A percentile compares a stretch with the other conserved stretches of the same genome.
phyloP scores from a whole-genome alignment of 2,797 vertebrate species.

The Crocodylus rhombifer region DNA sequence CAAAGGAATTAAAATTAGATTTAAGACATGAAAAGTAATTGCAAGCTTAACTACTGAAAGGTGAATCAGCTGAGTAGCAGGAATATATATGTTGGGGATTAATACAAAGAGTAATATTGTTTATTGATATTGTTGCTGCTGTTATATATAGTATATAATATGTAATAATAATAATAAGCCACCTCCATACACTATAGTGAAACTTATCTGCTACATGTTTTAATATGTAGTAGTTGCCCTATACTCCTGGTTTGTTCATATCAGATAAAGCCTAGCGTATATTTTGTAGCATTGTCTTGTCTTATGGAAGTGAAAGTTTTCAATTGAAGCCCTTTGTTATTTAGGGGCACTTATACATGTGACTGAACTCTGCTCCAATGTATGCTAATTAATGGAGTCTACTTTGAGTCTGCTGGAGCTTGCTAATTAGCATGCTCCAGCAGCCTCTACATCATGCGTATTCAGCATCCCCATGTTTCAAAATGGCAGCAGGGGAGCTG shows the following conservation, averaged over 20 bases:
- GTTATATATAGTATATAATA: background rate
- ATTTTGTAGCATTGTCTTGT: background rate
- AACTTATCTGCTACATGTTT: background rate
- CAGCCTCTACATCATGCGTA: too few relatives aligned
- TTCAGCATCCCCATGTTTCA: too few relatives aligned
- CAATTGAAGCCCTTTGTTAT: background rate
- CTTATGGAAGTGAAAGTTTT: background rate
- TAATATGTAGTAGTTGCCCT: background rate
- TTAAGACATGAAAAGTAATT: background rate
- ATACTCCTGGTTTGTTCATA: fast-evolving
- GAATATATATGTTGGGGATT: too few relatives aligned
- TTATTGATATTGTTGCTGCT: background rate
- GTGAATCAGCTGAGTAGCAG: background rate
- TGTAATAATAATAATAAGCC: background rate
- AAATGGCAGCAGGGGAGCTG: too few relatives aligned
- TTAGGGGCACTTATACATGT: background rate
- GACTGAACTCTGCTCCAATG: too few relatives aligned
- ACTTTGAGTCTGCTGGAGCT: too few relatives aligned
- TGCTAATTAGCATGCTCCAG: too few relatives aligned
- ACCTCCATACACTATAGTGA: background rate
- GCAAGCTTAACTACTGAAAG: background rate
- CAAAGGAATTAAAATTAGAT: background rate
- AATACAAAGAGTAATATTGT: background rate
- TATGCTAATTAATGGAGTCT: too few relatives aligned
- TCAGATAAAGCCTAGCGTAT: fast-evolving